phyloP scores from a whole-genome alignment of 2,888 invertebrate species.

The Tachina lurida region DNA sequence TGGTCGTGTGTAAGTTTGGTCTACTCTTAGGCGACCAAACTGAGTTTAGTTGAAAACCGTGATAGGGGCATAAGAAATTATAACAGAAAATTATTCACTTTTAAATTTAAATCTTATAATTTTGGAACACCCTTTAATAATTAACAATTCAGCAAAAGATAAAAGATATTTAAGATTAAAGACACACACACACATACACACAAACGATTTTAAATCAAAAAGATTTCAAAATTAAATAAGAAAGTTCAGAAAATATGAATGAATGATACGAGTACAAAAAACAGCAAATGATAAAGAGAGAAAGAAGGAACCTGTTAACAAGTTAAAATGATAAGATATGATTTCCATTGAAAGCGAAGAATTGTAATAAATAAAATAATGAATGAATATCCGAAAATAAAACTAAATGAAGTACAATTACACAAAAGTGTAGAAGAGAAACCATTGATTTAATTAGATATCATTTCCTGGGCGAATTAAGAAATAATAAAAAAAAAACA shows the following conservation, averaged over 20 bases:
- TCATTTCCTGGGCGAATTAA: slow-evolving; percentile 81
- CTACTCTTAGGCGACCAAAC: too few species aligned
- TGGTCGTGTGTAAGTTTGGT: too few species aligned
- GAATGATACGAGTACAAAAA: slow-evolving; percentile 36
- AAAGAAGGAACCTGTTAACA: slow-evolving; percentile 53
- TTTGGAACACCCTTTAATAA: too few species aligned
- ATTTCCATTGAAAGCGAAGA: slow-evolving; percentile 12
- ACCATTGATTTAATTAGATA: slow-evolving; percentile 82
- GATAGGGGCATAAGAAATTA: too few species aligned
- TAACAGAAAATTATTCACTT: too few species aligned
- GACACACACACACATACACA: too few species aligned
- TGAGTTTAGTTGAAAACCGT: too few species aligned
- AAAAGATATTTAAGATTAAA: too few species aligned
- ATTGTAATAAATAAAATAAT: slow-evolving; percentile 40
- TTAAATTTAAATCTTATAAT: too few species aligned
- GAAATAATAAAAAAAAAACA: slow-evolving; percentile 1
- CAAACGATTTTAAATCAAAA: too few species aligned
- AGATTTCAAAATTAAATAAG: too few species aligned
- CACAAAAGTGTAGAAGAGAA: slow-evolving; percentile 45
- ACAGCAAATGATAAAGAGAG: background rate
- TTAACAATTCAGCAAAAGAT: too few species aligned
- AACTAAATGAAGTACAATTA: slow-evolving; percentile 30
- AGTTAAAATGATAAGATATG: slow-evolving; percentile 36
- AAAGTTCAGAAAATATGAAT: slow-evolving; percentile 63
- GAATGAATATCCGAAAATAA: slow-evolving; percentile 26